Conservation (phyloP, 2,797 vertebrate genomes). For the Poeciliopsis paucimaculata region DNA sequence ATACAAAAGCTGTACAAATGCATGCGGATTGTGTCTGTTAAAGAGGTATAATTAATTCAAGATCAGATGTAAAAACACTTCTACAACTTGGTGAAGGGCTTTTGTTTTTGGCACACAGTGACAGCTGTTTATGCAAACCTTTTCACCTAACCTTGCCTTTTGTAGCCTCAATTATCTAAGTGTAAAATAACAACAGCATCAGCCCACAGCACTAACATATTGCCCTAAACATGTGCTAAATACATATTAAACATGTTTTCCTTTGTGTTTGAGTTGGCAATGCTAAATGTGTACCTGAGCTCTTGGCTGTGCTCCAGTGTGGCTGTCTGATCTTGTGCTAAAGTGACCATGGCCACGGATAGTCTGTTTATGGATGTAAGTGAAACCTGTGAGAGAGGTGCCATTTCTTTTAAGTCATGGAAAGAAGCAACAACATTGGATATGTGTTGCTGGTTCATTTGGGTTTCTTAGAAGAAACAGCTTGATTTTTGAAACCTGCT, state of each 20-base stretch:
- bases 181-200: conserved; percentile 58
- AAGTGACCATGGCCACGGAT: conserved; percentile 59
- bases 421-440: conserved; percentile 39
- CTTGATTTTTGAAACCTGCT: conserved; percentile 26
- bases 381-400: conserved; percentile 41
- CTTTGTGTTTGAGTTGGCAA: conserved; percentile 20
- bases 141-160: conserved; percentile 51
- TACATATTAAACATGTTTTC: conserved; percentile 33
- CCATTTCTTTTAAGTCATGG: conserved; percentile 35
- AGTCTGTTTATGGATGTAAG: conserved; percentile 50
- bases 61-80: conserved; percentile 37
- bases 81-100: conserved; percentile 14
- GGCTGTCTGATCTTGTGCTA: conserved; percentile 42
- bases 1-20: conserved; percentile 45
- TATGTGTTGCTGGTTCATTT: conserved; percentile 43
- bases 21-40: conserved; percentile 41
- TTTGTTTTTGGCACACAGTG: conserved; percentile 20
- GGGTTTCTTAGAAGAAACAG: conserved; percentile 22
- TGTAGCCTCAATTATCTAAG: conserved; percentile 47
- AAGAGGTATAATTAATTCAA: conserved; percentile 38
- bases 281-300: conserved; percentile 35
- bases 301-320: conserved; percentile 37
- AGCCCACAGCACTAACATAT: conserved; percentile 44
- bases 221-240: conserved; percentile 55
- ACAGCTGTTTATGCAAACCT: conserved; percentile 50